Conservation (phyloP, 2,113 vertebrate species). For the Alces alces region DNA sequence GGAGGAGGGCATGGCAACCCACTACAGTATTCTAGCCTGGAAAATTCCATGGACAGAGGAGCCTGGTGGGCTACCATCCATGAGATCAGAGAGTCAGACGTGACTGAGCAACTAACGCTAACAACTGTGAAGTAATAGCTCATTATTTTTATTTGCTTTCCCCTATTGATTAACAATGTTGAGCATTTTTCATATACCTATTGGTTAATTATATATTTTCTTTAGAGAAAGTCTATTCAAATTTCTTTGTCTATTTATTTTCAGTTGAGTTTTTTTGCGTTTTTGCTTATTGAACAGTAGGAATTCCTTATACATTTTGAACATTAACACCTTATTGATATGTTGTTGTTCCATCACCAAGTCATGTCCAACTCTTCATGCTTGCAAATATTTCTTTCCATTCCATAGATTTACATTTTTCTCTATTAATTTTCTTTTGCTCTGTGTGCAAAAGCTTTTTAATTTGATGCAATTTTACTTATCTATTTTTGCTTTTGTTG, state of each 20-base stretch:
- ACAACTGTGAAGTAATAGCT: not conserved
- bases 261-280: not conserved
- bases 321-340: not conserved
- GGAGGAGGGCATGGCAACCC: not conserved
- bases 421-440: not conserved
- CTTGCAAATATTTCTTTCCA: not conserved
- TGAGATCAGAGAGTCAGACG: not conserved
- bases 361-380: not conserved
- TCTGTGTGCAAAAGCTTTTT: not conserved
- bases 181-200: not conserved
- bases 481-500: not conserved
- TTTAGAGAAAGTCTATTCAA: not conserved
- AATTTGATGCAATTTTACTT: not conserved
- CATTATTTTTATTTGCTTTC: not conserved
- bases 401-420: not conserved
- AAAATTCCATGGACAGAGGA: not conserved
- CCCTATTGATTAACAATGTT: not conserved
- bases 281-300: not conserved
- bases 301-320: not conserved
- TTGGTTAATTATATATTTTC: not conserved
- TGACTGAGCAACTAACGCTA: not conserved
- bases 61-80: not conserved
- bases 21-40: not conserved
- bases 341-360: not conserved
- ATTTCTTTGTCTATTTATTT: not conserved